These are phyloP conservation scores for Borostomias antarcticus DNA, from an alignment of 2,797 vertebrate species.

Conservation along the genomic window DNA sequence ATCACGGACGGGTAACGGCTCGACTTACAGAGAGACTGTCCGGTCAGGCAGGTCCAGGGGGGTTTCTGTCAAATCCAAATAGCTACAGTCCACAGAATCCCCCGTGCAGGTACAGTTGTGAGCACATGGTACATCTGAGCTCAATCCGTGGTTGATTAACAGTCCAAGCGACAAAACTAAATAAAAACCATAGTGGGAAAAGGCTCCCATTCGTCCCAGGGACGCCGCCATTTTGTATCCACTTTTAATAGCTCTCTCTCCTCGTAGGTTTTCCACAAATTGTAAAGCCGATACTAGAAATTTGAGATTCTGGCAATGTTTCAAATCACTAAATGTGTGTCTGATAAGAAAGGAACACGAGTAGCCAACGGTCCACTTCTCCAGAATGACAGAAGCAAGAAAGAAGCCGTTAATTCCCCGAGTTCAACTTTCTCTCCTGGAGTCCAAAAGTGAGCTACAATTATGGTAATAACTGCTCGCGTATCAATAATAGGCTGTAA, in stretches of 20 bases:
- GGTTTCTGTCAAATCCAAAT: constrained; percentile 73
- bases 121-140: constrained; percentile 67
- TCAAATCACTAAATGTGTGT: constrained; percentile 18
- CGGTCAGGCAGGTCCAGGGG: constrained; percentile 84
- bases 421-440: constrained; percentile 60
- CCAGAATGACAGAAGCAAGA: constrained; percentile 42
- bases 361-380: constrained; percentile 23
- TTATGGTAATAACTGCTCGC: constrained; percentile 59
- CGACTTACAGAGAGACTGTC: constrained; percentile 85
- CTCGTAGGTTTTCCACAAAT: constrained; percentile 56
- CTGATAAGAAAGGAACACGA: constrained; percentile 34
- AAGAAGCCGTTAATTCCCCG: constrained; percentile 49
- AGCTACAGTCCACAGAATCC: constrained; percentile 85
- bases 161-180: constrained; percentile 68
- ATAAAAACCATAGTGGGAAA: constrained; percentile 69
- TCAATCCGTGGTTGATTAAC: constrained; percentile 44
- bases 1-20: constrained; percentile 35
- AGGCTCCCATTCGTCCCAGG: constrained; percentile 69
- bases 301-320: constrained; percentile 10
- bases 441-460: constrained; percentile 54
- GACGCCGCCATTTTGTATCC: constrained; percentile 87
- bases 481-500: constrained; percentile 14
- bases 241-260: constrained; percentile 72
- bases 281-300: constrained; percentile 48
- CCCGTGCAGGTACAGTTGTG: constrained; percentile 83